phyloP scores from a whole-genome alignment of 2,113 vertebrate species.

The Canis aureus region DNA sequence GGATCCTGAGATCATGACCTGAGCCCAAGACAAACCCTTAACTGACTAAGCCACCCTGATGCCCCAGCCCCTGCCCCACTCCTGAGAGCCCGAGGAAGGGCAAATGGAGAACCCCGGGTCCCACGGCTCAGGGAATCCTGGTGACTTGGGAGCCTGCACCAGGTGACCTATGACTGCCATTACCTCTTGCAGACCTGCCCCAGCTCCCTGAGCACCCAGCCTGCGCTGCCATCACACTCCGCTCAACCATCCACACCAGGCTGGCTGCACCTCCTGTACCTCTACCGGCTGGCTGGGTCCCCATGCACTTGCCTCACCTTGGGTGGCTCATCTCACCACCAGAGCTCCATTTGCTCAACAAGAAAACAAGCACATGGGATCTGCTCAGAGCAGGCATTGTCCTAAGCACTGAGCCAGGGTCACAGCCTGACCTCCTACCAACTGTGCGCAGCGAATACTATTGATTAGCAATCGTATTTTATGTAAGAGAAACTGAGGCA shows the following conservation, averaged over 20 bases:
- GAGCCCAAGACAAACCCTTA: neutral
- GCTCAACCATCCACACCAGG: neutral
- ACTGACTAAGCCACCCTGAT: accelerated
- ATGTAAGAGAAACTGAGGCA: neutral
- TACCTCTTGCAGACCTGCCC: neutral
- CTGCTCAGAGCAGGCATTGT: accelerated
- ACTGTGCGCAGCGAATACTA: accelerated
- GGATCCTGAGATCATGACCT: neutral
- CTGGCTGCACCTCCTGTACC: neutral
- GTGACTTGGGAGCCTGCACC: neutral
- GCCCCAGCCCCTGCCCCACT: neutral
- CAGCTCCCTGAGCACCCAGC: accelerated
- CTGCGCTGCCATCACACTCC: neutral
- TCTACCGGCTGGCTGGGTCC: neutral
- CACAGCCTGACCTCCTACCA: accelerated
- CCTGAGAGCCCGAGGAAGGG: neutral
- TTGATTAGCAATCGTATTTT: neutral
- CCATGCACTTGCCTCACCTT: accelerated
- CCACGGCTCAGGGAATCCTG: neutral
- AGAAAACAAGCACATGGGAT: neutral
- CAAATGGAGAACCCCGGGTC: neutral
- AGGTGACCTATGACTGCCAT: neutral
- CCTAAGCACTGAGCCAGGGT: no score
- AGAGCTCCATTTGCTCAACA: neutral
- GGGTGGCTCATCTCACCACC: neutral